A percentile compares a stretch with the other conserved stretches of the same genome.
phyloP scores from a whole-genome alignment of 1,140 invertebrate genomes.

The Atta texana region DNA sequence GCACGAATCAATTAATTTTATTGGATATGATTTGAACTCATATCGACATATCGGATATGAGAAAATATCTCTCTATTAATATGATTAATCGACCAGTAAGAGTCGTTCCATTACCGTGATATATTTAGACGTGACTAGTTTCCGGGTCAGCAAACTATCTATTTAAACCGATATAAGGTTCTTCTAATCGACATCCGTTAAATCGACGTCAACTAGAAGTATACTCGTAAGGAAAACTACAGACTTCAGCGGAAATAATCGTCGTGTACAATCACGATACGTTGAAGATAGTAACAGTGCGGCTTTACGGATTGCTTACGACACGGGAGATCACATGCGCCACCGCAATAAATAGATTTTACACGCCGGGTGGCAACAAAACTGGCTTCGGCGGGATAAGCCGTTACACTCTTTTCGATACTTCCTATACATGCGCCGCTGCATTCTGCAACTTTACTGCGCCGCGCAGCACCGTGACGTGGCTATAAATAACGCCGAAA shows the following conservation, averaged over 20 bases:
- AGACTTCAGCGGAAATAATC: not conserved
- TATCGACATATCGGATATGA: conserved; percentile 10
- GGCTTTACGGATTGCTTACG: not conserved
- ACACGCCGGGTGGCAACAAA: conserved; percentile 47
- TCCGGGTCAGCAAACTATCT: conserved; percentile 20
- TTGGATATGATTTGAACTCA: conserved; percentile 30
- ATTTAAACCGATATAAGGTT: conserved; percentile 29
- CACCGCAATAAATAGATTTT: conserved; percentile 47
- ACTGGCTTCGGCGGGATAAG: conserved; percentile 38
- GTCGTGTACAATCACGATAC: not conserved
- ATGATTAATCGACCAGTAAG: conserved; percentile 32
- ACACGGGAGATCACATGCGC: not conserved
- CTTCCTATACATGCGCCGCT: conserved; percentile 19
- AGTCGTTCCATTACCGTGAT: conserved; percentile 3
- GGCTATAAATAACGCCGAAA: conserved; percentile 79
- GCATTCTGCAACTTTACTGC: conserved; percentile 71
- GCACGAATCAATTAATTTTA: conserved; percentile 48
- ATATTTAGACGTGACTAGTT: conserved; percentile 21
- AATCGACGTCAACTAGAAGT: not conserved
- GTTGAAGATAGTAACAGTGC: conserved; percentile 2
- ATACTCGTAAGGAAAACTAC: not conserved
- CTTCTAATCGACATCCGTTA: not conserved
- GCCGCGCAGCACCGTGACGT: conserved; percentile 68
- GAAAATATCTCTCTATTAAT: conserved; percentile 52
- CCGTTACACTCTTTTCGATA: conserved; percentile 49